Evolutionary conservation across 1,140 invertebrate genomes (phyloP), one percentile per base, ranked within the genome.

Genomic region (Drosophila tropicalis): DNA sequence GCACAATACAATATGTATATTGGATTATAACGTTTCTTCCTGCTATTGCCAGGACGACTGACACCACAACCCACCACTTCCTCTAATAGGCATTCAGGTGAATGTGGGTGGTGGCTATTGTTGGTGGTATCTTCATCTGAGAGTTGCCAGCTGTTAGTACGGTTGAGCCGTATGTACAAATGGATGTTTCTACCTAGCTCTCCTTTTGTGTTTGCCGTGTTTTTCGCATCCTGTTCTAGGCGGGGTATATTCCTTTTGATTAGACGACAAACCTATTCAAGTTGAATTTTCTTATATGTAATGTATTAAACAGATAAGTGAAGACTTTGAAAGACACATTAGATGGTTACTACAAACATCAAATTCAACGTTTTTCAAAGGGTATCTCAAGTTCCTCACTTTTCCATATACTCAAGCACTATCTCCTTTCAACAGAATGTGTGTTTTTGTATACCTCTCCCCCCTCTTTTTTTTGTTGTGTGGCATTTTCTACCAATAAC

Each of bases 1-100:
- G 84, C 85, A 89, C 84, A 89, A 89, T 89, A 81, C 84, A 89
- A 89, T 84, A 89, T 89, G 84, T 81, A 78, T 79, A 79, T 79
- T 79, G 77, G 77, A 79, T 79, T 79, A 79, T 89, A 83, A 73
- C 79, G 79, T 89, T 80, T 83, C 34, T 70, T 82, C 71, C 29
- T 44, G 65, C 79, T 34, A 62, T 67, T 79, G 62, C 78, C 70
- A 66, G 70, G 67, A 51, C 64, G 51, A 51, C 63, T 29, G 44
- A 19, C 15, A n/a, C 12, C n/a, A 44, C 44, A 10, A 47, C 22
- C 22, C 22, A 25, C 17, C 7, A 17, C 15, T 19, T 4, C 44
- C 44, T 19, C 17, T 9, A 3, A 22, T 22, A 51, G 44, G 44
- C 44, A 51, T 51, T 22, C 44, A 51, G 44, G 7, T 51, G 17